phyloP scores from a whole-genome alignment of 2,888 invertebrate species.

The Aelia acuminata region DNA sequence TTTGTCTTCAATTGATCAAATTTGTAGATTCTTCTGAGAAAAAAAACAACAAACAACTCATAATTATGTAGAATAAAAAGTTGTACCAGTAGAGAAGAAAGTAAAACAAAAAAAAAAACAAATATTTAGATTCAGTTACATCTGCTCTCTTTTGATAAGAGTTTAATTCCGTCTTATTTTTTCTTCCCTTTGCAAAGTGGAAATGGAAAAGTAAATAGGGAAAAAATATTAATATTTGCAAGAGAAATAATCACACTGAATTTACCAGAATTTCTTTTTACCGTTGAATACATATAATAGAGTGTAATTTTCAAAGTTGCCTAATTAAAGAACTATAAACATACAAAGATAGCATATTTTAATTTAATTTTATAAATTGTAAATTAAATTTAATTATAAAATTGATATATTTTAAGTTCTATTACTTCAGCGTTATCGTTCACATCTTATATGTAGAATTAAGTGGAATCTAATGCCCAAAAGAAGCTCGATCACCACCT shows the following conservation, averaged over 20 bases:
- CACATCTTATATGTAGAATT: too few species aligned
- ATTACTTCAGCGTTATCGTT: too few species aligned
- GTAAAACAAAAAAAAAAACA: background rate
- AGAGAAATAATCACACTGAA: background rate
- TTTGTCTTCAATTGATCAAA: background rate
- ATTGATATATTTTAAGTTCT: too few species aligned
- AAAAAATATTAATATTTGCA: background rate
- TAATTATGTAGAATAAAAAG: background rate
- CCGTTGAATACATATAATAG: too few species aligned
- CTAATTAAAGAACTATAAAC: too few species aligned
- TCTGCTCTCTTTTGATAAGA: slow-evolving; percentile 7
- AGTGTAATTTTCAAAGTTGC: too few species aligned
- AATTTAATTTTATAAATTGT: background rate
- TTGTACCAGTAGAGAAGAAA: background rate
- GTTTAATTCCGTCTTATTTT: background rate
- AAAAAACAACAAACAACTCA: background rate
- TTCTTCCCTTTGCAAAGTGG: background rate
- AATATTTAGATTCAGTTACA: background rate
- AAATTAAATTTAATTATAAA: too few species aligned
- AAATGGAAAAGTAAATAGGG: background rate
- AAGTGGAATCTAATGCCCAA: too few species aligned
- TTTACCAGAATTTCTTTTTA: background rate
- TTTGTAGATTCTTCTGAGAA: background rate
- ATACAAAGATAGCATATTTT: background rate
- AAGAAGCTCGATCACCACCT: too few species aligned